Percentiles rank a stretch among this genome's conserved stretches.
phyloP scores from a whole-genome alignment of 2,888 invertebrate genomes.

The Boloria euphrosyne region DNA sequence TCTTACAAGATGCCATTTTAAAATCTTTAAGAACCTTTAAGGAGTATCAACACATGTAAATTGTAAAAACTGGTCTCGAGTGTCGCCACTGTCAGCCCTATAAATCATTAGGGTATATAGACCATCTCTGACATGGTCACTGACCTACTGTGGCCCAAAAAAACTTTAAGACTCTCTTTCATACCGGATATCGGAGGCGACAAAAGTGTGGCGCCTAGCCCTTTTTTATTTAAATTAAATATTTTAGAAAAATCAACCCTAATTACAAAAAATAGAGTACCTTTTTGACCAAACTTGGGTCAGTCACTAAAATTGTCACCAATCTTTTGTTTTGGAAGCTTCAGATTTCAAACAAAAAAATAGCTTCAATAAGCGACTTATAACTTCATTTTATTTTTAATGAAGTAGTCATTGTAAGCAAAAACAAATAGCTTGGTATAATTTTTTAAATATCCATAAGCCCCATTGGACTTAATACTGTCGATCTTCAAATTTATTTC shows the following conservation, averaged over 20 bases:
- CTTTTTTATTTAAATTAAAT: conserved; percentile 50
- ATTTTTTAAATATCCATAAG: too few species aligned
- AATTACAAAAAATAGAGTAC: conserved; percentile 29
- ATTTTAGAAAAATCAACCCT: conserved; percentile 31
- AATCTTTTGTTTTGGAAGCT: conserved; percentile 45
- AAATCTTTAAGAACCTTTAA: conserved; percentile 20
- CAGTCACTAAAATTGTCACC: conserved; percentile 33
- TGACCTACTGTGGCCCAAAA: conserved; percentile 57
- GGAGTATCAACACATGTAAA: conserved; percentile 32
- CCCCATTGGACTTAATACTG: too few species aligned
- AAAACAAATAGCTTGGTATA: too few species aligned
- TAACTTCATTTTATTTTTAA: neutral
- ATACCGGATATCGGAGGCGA: conserved; percentile 76
- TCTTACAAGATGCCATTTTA: neutral
- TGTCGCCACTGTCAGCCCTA: conserved; percentile 50
- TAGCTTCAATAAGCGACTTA: conserved; percentile 22
- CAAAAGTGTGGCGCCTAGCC: conserved; percentile 71
- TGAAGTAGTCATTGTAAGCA: too few species aligned
- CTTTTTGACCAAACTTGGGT: conserved; percentile 25
- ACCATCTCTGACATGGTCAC: conserved; percentile 56
- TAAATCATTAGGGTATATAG: conserved; percentile 67
- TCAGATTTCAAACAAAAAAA: conserved; percentile 42
- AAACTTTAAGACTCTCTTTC: conserved; percentile 37
- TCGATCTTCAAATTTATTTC: too few species aligned
- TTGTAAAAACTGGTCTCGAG: conserved; percentile 44